Percentiles rank a stretch among this genome's conserved stretches.
phyloP scores from a whole-genome alignment of 2,113 vertebrate species.

The Mandrillus leucophaeus region DNA sequence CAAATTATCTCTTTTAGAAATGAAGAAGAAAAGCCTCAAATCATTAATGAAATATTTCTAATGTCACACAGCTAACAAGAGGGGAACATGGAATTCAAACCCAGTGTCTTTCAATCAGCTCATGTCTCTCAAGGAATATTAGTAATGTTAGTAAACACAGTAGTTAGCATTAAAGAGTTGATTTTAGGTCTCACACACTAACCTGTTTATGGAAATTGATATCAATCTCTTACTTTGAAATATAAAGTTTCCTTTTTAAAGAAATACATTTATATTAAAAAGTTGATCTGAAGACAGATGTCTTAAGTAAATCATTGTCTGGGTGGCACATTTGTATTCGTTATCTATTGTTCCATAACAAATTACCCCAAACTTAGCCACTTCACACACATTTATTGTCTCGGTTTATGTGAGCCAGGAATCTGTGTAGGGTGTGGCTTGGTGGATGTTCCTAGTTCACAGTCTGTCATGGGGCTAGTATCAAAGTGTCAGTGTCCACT shows the following conservation, averaged over 20 bases:
- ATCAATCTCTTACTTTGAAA: background rate
- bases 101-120: background rate
- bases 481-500: background rate
- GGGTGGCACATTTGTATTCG: background rate
- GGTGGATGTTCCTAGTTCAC: background rate
- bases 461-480: background rate
- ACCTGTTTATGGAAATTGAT: background rate
- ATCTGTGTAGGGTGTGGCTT: background rate
- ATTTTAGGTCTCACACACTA: background rate
- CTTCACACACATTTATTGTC: background rate
- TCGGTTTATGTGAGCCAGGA: background rate
- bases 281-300: background rate
- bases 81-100: background rate
- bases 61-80: background rate
- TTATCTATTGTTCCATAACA: background rate
- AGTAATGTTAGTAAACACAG: rapidly evolving
- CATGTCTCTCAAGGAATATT: background rate
- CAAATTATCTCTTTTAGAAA: background rate
- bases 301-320: background rate
- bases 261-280: background rate
- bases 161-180: background rate
- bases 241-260: background rate
- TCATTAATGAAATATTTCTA: background rate
- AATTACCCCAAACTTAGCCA: background rate
- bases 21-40: background rate